phyloP scores from a whole-genome alignment of 2,797 vertebrate species.

The Pitangus sulphuratus region DNA sequence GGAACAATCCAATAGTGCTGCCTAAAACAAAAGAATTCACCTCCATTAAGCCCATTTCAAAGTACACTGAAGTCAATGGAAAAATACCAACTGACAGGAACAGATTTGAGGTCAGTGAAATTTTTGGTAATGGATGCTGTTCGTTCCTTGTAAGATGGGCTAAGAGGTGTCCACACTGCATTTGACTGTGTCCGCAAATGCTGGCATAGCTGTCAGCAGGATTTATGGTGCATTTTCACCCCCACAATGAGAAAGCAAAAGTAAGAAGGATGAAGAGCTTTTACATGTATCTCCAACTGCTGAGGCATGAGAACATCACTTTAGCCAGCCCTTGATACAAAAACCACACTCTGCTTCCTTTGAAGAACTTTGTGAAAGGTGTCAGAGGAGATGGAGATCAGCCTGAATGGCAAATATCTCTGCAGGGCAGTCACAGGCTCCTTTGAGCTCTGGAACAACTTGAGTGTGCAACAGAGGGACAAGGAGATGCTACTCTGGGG shows the following conservation, averaged over 20 bases:
- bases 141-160: not conserved
- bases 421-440: not conserved
- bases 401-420: not conserved
- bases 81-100: not conserved
- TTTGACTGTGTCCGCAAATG: not conserved
- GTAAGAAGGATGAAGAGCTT: not conserved
- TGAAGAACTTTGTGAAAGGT: not conserved
- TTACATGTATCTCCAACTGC: not conserved
- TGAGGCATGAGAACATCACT: not conserved
- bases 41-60: not conserved
- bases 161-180: not conserved
- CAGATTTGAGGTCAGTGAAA: not conserved
- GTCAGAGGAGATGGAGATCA: not conserved
- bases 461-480: not conserved
- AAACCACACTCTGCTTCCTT: fast-evolving
- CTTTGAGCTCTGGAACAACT: not conserved
- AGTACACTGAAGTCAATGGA: not conserved
- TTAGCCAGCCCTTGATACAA: not conserved
- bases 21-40: not conserved
- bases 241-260: not conserved
- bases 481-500: not conserved
- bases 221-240: not conserved
- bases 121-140: not conserved
- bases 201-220: not conserved
- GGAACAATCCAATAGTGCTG: not conserved